Conservation (phyloP, 2,797 vertebrate genomes). For the Hoplostethus mediterraneus region DNA sequence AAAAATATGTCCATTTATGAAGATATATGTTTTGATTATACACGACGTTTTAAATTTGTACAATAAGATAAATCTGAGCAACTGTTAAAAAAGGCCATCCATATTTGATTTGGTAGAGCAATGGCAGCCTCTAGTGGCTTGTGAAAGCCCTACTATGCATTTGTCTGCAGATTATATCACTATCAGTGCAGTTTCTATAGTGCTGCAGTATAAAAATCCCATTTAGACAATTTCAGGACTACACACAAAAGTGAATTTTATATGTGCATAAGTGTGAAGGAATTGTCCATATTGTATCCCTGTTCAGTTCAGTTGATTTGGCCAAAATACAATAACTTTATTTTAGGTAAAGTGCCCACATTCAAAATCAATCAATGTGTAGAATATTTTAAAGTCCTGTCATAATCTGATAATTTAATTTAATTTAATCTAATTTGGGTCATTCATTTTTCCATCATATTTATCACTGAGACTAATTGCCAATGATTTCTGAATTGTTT, state of each 20-base stretch:
- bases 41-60: slow-evolving; percentile 58
- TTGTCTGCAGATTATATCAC: slow-evolving; percentile 11
- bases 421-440: not conserved
- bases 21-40: slow-evolving; percentile 59
- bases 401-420: slow-evolving; percentile 12
- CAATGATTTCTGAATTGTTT: slow-evolving; percentile 40
- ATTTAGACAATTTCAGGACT: slow-evolving; percentile 25
- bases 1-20: slow-evolving; percentile 61
- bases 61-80: slow-evolving; percentile 23
- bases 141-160: slow-evolving; percentile 28
- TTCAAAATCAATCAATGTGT: not conserved
- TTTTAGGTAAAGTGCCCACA: not conserved
- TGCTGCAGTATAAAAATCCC: slow-evolving; percentile 13
- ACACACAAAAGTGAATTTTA: not conserved
- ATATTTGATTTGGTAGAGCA: slow-evolving; percentile 57
- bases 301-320: slow-evolving; percentile 11
- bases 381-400: slow-evolving; percentile 27
- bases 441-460: slow-evolving; percentile 25
- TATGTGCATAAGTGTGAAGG: not conserved
- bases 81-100: slow-evolving; percentile 17
- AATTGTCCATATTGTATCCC: not conserved
- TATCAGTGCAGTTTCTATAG: slow-evolving; percentile 16
- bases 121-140: slow-evolving; percentile 70
- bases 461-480: slow-evolving; percentile 7
- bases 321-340: not conserved